Evolutionary conservation across 2,888 invertebrate species (phyloP), one percentile per base, ranked within the genome.

Genomic region (Napeogenes sylphis): DNA sequence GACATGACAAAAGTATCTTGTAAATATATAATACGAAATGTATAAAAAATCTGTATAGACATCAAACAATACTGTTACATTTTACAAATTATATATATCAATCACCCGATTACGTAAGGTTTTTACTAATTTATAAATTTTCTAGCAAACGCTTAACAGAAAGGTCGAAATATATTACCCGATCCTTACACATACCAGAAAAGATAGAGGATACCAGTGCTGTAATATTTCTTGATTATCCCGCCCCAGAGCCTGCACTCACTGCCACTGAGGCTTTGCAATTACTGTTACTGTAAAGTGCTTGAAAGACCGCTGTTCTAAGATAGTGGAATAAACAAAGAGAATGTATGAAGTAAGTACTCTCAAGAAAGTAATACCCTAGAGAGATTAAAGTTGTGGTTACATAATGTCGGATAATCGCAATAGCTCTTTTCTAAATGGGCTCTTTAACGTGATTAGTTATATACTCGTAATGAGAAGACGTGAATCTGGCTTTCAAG

Each of bases 171-270:
- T 51, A 10, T 51, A 30, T 51, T 51, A 51, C 12, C 30, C 30
- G 21, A 51, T 56, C 55, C 38, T 51, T 51, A 51, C 51, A 51
- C 30, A 21, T 30, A 51, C 6, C 8, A 51, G 47, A 57, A 61
- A 59, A 66, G 35, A 61, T 56, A 62, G 35, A 58, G 45, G 13
- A 59, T 58, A 56, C 46, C 30, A 47, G 60, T 62, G 56, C 58
- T 64, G 68, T 68, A 68, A 74, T 79, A 78, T 78, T 72, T 80
- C 73, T 73, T 74, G 75, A 78, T 78, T 77, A 79, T 73, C 61
- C 64, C 63, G 59, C 65, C 69, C 65, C 10, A 55, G 65, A 72
- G 71, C 72, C 70, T 67, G 64, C 70, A 68, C 71, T 68, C 62
- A 56, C 56, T 64, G 47, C 47, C 56, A 60, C 54, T 57, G 59